Evolutionary conservation across 2,113 vertebrate genomes (phyloP).

Genomic region (Scatophagus argus): DNA sequence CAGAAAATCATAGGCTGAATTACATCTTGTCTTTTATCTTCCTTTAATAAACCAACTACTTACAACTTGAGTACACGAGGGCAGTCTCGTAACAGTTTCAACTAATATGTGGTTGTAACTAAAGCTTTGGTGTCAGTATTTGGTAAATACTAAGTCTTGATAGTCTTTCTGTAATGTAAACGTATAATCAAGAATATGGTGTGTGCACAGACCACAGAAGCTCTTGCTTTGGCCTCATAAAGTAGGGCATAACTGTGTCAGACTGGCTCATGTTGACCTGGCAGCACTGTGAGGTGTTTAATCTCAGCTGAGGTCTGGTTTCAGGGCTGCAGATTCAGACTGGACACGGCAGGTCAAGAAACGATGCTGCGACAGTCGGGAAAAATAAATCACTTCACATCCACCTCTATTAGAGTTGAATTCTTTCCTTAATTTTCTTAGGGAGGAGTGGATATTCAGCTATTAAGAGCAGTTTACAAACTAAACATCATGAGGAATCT

Average conservation of each 20-base stretch:
- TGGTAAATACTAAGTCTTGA: background rate
- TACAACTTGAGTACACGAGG: no score
- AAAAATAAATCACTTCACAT: background rate
- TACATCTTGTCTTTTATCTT: background rate
- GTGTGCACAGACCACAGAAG: constrained; percentile 21
- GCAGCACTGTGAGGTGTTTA: constrained; percentile 47
- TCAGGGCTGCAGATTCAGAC: background rate
- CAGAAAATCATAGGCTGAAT: background rate
- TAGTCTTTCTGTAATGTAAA: background rate
- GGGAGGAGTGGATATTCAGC: background rate
- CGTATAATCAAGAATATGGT: background rate
- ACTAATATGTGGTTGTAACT: background rate
- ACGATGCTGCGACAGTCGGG: background rate
- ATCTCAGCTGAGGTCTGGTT: constrained; percentile 57
- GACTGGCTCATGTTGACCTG: constrained; percentile 61
- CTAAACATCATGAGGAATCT: no score
- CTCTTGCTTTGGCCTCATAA: constrained; percentile 60
- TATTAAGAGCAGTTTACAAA: no score
- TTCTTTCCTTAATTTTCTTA: no score
- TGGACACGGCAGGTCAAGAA: constrained; percentile 26
- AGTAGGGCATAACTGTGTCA: constrained; percentile 67
- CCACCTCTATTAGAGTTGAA: no score
- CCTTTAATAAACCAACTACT: background rate
- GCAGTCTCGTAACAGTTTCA: background rate
- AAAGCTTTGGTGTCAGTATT: background rate